Base-by-base conservation (phyloP, 37 sponge, comb jelly and placozoan species). In the Sycon ciliatum region DNA sequence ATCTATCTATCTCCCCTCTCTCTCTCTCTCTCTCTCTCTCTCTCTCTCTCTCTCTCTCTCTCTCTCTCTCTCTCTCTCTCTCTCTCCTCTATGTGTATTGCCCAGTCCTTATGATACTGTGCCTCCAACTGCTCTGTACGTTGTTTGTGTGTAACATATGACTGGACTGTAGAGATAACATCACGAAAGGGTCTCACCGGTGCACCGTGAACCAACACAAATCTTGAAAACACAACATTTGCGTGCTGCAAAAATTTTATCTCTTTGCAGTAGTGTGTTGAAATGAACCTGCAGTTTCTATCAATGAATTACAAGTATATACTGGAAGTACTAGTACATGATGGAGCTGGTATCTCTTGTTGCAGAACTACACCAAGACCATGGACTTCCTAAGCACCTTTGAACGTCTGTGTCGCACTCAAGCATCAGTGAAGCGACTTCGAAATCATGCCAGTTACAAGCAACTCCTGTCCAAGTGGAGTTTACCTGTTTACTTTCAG, bases 401-500 rank as follows among this genome's bases (percentile, higher is more conserved):
- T 82, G 95, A 95, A 68, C 22, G 16, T 2, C 76, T 53, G 31
- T 92, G 88, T 53, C 34, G 57, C 27, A 57, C 78, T 20, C 56
- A 67, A 46, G 33, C 20, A 39, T 62, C 79, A 52, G 81, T 98
- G 24, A 79, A 65, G 56, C 37, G 57, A 3, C 78, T 82, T 5
- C 54, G 77, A 63, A 39, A 69, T 16, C 83, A 82, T 30, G 18
- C 49, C 24, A 67, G 69, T 73, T 84, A 80, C 68, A 77, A 71
- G 42, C 30, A 65, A 11, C 92, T 92, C 82, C 73, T 98, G 39
- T 71, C 55, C 73, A 98, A 89, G 68, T 98, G 99, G 99, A 89
- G 82, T 63, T 68, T 98, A 11, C 87, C 93, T 52, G 94, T 98
- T 23, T 98, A 98, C 77, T 98, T 85, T 78, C 99, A 98, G 70